Conservation (phyloP, 1,140 invertebrate species). For the Ostrea edulis region DNA sequence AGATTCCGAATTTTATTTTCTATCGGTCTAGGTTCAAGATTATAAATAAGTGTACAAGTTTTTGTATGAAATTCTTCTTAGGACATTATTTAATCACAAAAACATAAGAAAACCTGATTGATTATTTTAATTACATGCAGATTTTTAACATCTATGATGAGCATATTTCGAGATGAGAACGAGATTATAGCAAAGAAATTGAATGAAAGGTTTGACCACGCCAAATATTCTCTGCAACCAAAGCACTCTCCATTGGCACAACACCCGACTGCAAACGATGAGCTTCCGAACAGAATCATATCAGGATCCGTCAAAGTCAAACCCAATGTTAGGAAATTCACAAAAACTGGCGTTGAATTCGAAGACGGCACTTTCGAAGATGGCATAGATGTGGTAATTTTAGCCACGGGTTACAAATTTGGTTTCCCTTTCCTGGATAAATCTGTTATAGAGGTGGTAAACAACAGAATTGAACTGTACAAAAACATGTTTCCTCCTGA, state of each 20-base stretch:
- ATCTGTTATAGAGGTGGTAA: slow-evolving; percentile 65
- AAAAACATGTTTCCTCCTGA: slow-evolving; percentile 80
- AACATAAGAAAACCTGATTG: too few species aligned
- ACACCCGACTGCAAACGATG: slow-evolving; percentile 81
- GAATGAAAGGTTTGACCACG: slow-evolving; percentile 79
- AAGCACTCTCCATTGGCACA: slow-evolving; percentile 77
- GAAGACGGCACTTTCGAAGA: slow-evolving; percentile 75
- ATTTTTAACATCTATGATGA: not conserved
- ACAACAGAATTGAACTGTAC: slow-evolving; percentile 79
- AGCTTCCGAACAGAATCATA: slow-evolving; percentile 80
- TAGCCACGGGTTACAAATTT: slow-evolving; percentile 73
- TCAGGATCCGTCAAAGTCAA: slow-evolving; percentile 80
- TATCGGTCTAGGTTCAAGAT: too few species aligned
- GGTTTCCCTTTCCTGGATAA: slow-evolving; percentile 73
- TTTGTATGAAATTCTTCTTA: too few species aligned
- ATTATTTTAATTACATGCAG: not conserved
- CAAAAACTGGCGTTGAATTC: slow-evolving; percentile 76
- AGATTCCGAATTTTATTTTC: too few species aligned
- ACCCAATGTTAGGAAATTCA: slow-evolving; percentile 75
- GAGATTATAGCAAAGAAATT: slow-evolving; percentile 41
- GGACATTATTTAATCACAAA: too few species aligned
- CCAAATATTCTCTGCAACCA: slow-evolving; percentile 79
- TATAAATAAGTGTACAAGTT: too few species aligned
- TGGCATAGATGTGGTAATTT: slow-evolving; percentile 70
- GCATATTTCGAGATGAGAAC: not conserved